A percentile compares a stretch with the other conserved stretches of the same genome.
These are phyloP conservation scores for Philopedon plagiatum DNA, from an alignment of 2,888 invertebrate species.

Conservation along the genomic window DNA sequence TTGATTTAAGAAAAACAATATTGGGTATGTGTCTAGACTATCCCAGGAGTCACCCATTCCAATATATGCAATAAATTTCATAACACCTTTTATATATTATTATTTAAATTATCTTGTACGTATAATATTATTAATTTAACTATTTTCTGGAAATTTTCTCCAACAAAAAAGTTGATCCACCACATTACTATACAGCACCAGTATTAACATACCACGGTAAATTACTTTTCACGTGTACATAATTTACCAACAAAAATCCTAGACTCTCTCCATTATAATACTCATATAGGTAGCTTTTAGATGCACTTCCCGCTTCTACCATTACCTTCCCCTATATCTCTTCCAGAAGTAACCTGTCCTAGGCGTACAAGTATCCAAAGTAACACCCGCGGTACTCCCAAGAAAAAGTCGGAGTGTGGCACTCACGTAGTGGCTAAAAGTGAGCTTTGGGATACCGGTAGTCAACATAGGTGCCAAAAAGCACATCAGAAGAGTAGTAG, in stretches of 20 bases:
- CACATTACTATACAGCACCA: neutral
- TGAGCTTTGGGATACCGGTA: slow-evolving; percentile 69
- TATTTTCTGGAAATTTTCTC: too few relatives aligned
- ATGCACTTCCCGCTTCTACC: neutral
- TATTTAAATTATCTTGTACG: too few relatives aligned
- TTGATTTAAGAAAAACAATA: too few relatives aligned
- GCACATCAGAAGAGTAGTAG: slow-evolving; percentile 64
- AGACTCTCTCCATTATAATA: neutral
- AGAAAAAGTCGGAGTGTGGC: slow-evolving; percentile 69
- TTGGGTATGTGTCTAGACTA: too few relatives aligned
- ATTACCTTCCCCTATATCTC: slow-evolving; percentile 1
- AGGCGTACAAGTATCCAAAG: slow-evolving; percentile 63
- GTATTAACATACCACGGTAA: neutral
- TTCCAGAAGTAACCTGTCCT: slow-evolving; percentile 55
- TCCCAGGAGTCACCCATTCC: too few relatives aligned
- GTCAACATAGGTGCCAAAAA: slow-evolving; percentile 65
- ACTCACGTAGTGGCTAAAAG: slow-evolving; percentile 68
- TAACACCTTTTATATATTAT: too few relatives aligned
- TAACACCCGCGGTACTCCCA: slow-evolving; percentile 64
- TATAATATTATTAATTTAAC: too few relatives aligned
- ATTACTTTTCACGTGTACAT: neutral
- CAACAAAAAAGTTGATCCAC: too few relatives aligned
- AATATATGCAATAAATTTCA: too few relatives aligned
- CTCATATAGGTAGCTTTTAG: neutral
- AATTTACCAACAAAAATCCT: neutral